These are phyloP conservation scores for Zaprionus tsacasi DNA, from an alignment of 1,140 invertebrate species.

Conservation along the genomic window DNA sequence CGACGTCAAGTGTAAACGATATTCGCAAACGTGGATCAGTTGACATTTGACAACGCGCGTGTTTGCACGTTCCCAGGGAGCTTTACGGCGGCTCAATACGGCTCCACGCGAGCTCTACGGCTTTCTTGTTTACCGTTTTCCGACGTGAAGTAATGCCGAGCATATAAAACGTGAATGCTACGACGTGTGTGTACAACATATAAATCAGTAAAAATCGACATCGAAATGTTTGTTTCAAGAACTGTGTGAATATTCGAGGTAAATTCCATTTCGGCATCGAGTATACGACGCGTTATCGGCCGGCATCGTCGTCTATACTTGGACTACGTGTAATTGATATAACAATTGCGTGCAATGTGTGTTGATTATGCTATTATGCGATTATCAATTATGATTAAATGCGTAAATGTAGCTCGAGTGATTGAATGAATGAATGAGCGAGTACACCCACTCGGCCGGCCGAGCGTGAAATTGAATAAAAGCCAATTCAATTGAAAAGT, in stretches of 20 bases:
- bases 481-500: slow-evolving; percentile 41
- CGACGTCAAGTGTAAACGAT: slow-evolving; percentile 70
- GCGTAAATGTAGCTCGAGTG: slow-evolving; percentile 17
- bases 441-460: background rate
- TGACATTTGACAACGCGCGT: slow-evolving; percentile 83
- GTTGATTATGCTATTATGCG: slow-evolving; percentile 69
- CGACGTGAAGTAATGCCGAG: background rate
- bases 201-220: background rate
- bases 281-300: slow-evolving; percentile 59
- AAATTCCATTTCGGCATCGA: slow-evolving; percentile 18
- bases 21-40: slow-evolving; percentile 80
- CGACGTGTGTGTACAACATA: background rate
- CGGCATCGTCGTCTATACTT: background rate
- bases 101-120: slow-evolving; percentile 1
- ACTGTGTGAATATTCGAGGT: slow-evolving; percentile 5
- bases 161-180: slow-evolving; percentile 6
- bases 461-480: slow-evolving; percentile 28
- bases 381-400: slow-evolving; percentile 65
- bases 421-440: slow-evolving; percentile 32
- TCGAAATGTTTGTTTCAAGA: background rate
- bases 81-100: slow-evolving; percentile 27
- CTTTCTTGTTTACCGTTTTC: background rate
- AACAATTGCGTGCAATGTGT: slow-evolving; percentile 49
- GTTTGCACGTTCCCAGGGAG: slow-evolving; percentile 63
- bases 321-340: slow-evolving; percentile 55